These are phyloP conservation scores for Glyptemys insculpta DNA, from an alignment of 2,797 vertebrate genomes.

Conservation along the genomic window DNA sequence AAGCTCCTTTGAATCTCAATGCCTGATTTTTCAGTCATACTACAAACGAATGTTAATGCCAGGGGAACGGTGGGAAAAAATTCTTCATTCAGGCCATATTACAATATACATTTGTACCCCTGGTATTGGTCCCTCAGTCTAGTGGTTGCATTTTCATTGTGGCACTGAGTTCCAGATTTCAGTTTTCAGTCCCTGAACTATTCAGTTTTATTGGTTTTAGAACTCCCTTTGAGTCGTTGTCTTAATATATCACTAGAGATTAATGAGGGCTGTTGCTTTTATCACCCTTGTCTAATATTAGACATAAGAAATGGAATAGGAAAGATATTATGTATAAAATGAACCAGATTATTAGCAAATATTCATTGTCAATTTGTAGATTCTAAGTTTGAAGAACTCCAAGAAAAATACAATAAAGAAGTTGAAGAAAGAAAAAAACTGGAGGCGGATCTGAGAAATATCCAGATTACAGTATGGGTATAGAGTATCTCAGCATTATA, in stretches of 20 bases:
- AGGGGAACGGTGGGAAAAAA: too few species aligned
- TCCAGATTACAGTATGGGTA: constrained; percentile 85
- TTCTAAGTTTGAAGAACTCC: constrained; percentile 87
- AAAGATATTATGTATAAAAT: too few species aligned
- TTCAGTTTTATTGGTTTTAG: neutral
- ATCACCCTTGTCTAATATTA: neutral
- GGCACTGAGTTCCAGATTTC: too few species aligned
- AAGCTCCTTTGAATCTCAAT: neutral
- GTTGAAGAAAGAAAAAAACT: constrained; percentile 90
- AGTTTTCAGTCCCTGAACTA: too few species aligned
- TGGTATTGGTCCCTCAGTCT: too few species aligned
- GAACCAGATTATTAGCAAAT: neutral
- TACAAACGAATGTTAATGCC: neutral
- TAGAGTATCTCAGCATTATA: neutral
- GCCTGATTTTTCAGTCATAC: neutral
- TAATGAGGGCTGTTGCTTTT: neutral
- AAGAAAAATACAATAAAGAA: constrained; percentile 91
- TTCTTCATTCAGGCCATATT: too few species aligned
- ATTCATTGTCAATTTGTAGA: constrained; percentile 77
- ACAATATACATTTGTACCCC: too few species aligned
- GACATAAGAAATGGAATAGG: neutral
- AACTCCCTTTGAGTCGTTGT: neutral
- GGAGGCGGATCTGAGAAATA: constrained; percentile 87
- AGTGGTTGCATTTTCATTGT: too few species aligned
- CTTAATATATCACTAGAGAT: neutral